Conservation (phyloP, 2,888 invertebrate species). For the Timandra comae region DNA sequence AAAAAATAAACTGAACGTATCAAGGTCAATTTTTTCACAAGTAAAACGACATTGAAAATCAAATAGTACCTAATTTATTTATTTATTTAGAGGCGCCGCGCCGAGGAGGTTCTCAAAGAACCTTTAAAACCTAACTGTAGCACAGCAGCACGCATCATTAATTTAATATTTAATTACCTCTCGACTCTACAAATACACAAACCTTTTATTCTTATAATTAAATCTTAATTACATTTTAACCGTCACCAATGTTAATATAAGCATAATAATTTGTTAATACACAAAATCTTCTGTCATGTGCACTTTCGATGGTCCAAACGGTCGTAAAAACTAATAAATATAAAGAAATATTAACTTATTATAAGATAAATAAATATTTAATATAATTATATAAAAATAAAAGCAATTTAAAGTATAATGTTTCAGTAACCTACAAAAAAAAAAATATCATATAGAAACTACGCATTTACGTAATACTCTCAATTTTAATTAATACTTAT, state of each 20-base stretch:
- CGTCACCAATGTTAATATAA: slow-evolving; percentile 62
- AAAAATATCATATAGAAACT: too few relatives aligned
- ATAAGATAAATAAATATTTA: not conserved
- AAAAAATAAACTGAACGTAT: slow-evolving; percentile 45
- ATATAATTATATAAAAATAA: too few relatives aligned
- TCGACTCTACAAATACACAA: slow-evolving; percentile 55
- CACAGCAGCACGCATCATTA: slow-evolving; percentile 15
- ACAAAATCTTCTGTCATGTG: slow-evolving; percentile 53
- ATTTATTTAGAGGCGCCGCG: too few relatives aligned
- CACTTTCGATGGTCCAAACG: slow-evolving; percentile 67
- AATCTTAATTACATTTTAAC: slow-evolving; percentile 40
- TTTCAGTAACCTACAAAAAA: too few relatives aligned
- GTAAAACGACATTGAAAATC: slow-evolving; percentile 51
- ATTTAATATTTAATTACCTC: slow-evolving; percentile 13
- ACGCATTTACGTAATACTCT: too few relatives aligned
- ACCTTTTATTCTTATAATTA: slow-evolving; percentile 32
- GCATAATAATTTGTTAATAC: slow-evolving; percentile 28
- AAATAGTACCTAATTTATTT: slow-evolving; percentile 22
- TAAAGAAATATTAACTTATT: not conserved
- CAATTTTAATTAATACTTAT: too few relatives aligned
- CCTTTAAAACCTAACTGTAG: slow-evolving; percentile 3
- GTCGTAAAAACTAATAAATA: slow-evolving; percentile 30
- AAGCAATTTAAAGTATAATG: too few relatives aligned
- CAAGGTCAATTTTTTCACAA: slow-evolving; percentile 47
- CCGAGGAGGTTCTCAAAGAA: too few relatives aligned